A percentile compares a stretch with the other conserved stretches of the same genome.
These are phyloP conservation scores for Dexiosoma caninum DNA, from an alignment of 2,888 invertebrate genomes.

Conservation along the genomic window DNA sequence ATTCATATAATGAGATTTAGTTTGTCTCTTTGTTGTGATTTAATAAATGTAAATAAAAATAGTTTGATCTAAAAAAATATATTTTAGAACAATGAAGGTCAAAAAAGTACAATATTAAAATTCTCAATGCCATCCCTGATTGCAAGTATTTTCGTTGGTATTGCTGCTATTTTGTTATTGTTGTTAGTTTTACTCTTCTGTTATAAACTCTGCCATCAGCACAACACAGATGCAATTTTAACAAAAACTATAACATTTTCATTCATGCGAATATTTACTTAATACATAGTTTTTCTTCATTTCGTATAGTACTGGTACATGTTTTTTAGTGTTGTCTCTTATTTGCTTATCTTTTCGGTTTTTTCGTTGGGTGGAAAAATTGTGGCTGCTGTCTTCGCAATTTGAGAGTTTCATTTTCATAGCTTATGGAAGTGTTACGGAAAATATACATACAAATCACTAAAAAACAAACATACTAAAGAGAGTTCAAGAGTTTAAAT, in stretches of 20 bases:
- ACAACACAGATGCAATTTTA: conserved; percentile 19
- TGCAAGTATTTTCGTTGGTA: conserved; percentile 27
- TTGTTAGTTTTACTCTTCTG: conserved; percentile 41
- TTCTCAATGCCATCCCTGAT: conserved; percentile 32
- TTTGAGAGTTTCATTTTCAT: conserved; percentile 21
- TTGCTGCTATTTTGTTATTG: conserved; percentile 32
- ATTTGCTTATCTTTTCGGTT: conserved; percentile 25
- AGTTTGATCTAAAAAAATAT: too few relatives aligned
- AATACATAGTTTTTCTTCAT: conserved; percentile 20
- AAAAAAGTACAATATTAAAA: too few relatives aligned
- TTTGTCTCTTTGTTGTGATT: too few relatives aligned
- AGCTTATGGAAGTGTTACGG: conserved; percentile 25
- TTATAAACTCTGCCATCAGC: conserved; percentile 18
- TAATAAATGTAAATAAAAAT: too few relatives aligned
- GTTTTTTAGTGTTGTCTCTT: conserved; percentile 9
- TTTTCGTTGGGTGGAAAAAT: conserved; percentile 36
- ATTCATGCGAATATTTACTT: conserved; percentile 60
- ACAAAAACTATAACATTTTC: conserved; percentile 42
- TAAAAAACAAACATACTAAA: conserved; percentile 3
- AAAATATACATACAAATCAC: background rate
- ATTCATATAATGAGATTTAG: too few relatives aligned
- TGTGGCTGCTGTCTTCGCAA: conserved; percentile 21
- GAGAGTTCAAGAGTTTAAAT: conserved; percentile 58
- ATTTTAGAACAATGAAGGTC: too few relatives aligned
- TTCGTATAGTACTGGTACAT: background rate